phyloP scores from a whole-genome alignment of 2,113 vertebrate genomes.

The Pseudorasbora parva region DNA sequence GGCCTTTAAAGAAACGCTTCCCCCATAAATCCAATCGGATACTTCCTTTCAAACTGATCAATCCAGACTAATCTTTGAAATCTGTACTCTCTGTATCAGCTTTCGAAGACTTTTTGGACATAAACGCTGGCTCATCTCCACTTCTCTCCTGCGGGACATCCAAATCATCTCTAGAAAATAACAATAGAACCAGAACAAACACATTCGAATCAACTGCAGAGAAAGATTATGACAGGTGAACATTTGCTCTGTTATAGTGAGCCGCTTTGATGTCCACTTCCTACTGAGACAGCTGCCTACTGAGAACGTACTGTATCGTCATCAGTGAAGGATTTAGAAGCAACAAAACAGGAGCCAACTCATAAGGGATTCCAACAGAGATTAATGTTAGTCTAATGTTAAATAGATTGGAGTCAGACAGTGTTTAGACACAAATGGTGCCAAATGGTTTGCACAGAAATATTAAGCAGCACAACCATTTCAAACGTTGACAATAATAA shows the following conservation, averaged over 20 bases:
- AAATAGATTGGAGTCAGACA: too few relatives aligned
- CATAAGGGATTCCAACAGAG: too few relatives aligned
- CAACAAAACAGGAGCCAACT: background rate
- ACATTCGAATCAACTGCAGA: background rate
- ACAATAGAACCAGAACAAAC: background rate
- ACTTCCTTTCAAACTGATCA: background rate
- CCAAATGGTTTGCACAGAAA: too few relatives aligned
- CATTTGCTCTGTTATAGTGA: background rate
- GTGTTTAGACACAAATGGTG: too few relatives aligned
- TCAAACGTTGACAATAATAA: too few relatives aligned
- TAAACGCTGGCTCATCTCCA: background rate
- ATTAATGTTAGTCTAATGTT: too few relatives aligned
- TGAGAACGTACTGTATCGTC: background rate
- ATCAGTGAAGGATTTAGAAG: background rate
- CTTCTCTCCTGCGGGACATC: background rate
- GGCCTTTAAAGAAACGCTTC: constrained; percentile 1
- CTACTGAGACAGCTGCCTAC: background rate
- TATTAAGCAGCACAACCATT: too few relatives aligned
- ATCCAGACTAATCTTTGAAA: too few relatives aligned
- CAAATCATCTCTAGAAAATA: background rate
- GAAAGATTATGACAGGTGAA: background rate
- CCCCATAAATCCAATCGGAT: background rate
- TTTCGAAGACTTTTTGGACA: background rate
- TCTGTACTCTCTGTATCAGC: background rate
- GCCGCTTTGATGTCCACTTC: background rate